Conservation (phyloP, 2,113 vertebrate genomes). For the Nanger granti region DNA sequence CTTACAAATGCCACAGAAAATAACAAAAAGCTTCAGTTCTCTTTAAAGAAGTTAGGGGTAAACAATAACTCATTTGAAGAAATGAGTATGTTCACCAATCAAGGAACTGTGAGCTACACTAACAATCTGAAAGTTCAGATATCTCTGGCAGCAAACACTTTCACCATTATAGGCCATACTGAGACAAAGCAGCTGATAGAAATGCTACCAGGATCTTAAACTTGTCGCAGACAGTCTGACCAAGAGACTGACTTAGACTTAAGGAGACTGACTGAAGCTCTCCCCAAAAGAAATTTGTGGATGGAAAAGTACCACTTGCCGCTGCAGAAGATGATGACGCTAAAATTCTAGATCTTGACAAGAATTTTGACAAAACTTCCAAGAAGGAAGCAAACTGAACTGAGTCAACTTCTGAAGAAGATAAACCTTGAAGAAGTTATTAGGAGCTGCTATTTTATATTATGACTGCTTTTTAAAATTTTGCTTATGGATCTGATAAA, state of each 20-base stretch:
- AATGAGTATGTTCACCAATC: background rate
- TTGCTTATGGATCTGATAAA: background rate
- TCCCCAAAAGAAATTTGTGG: background rate
- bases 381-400: constrained; percentile 93
- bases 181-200: background rate
- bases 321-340: background rate
- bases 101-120: background rate
- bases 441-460: constrained; percentile 84
- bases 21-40: background rate
- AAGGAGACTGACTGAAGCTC: background rate
- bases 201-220: background rate
- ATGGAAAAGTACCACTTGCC: background rate
- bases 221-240: background rate
- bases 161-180: background rate
- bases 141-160: background rate
- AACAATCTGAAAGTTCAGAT: background rate
- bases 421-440: constrained; percentile 71
- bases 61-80: background rate
- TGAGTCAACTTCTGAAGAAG: constrained; percentile 73
- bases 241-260: background rate
- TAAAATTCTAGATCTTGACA: constrained; percentile 87
- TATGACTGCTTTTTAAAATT: constrained; percentile 62
- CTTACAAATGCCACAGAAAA: background rate
- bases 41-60: background rate
- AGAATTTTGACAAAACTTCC: constrained; percentile 97